Conservation (phyloP, 1,140 invertebrate species). For the Goniozus legneri region DNA sequence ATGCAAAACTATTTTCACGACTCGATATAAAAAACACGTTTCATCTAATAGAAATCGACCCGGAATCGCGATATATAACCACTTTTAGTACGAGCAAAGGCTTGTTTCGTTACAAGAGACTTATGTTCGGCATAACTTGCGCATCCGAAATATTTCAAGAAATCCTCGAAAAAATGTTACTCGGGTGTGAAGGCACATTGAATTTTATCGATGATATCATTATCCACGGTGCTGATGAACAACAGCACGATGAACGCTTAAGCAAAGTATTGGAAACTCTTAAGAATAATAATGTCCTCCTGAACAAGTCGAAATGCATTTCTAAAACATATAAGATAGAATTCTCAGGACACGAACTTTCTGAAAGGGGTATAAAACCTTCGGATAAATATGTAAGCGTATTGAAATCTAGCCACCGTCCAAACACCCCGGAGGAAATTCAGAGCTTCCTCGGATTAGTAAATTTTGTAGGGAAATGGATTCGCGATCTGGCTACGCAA, state of each 20-base stretch:
- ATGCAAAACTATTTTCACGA: conserved; percentile 13
- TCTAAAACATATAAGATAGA: conserved; percentile 25
- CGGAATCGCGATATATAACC: conserved; percentile 34
- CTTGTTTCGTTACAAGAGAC: conserved; percentile 36
- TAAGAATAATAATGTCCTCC: conserved; percentile 18
- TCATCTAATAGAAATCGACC: conserved; percentile 24
- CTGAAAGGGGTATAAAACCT: conserved; percentile 20
- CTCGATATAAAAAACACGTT: conserved; percentile 17
- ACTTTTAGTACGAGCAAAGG: conserved; percentile 39
- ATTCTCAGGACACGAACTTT: conserved; percentile 33
- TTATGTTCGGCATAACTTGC: conserved; percentile 28
- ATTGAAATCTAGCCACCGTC: conserved; percentile 17
- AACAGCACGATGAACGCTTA: conserved; percentile 30
- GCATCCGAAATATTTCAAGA: conserved; percentile 45
- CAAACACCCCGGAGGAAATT: conserved; percentile 24
- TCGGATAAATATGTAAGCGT: conserved; percentile 27
- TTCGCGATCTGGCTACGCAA: conserved; percentile 13
- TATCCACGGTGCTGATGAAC: conserved; percentile 25
- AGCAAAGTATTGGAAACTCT: conserved; percentile 26
- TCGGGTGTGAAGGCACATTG: conserved; percentile 22
- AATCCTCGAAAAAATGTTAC: conserved; percentile 33
- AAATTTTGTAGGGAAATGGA: conserved; percentile 31
- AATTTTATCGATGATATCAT: conserved; percentile 42
- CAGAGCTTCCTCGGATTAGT: conserved; percentile 36
- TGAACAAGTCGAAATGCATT: conserved; percentile 31